Percentiles rank a stretch among this genome's conserved stretches.
These are phyloP conservation scores for Alligator mississippiensis DNA, from an alignment of 2,113 vertebrate species.

Conservation along the genomic window DNA sequence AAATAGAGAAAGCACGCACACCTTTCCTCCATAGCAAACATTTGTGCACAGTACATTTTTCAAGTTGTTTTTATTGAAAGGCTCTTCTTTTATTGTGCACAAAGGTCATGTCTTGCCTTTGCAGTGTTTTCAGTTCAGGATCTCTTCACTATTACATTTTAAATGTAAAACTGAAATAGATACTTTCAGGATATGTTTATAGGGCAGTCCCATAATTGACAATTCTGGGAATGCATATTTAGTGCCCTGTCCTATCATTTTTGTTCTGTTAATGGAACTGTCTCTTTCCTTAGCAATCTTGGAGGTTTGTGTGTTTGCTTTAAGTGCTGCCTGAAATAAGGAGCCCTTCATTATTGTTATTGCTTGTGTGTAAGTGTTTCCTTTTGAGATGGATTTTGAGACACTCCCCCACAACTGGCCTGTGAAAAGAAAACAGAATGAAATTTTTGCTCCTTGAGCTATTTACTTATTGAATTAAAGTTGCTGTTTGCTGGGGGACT, in stretches of 20 bases:
- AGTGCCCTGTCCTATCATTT: not conserved
- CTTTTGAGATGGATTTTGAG: not conserved
- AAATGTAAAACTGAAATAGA: accelerated
- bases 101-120: not conserved
- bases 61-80: not conserved
- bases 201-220: not conserved
- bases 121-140: not conserved
- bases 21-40: not conserved
- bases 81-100: not conserved
- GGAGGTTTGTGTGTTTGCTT: not conserved
- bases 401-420: not conserved
- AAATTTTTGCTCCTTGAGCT: constrained; percentile 30
- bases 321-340: not conserved
- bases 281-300: not conserved
- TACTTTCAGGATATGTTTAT: not conserved
- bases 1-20: not conserved
- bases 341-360: not conserved
- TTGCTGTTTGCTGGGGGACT: not conserved
- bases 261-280: not conserved
- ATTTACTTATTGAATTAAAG: constrained; percentile 48
- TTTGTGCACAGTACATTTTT: not conserved
- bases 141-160: not conserved
- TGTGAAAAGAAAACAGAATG: not conserved
- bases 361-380: not conserved
- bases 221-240: accelerated